phyloP scores from a whole-genome alignment of 53 echinoderm and acorn worm genomes.

The Glandiceps talaboti region DNA sequence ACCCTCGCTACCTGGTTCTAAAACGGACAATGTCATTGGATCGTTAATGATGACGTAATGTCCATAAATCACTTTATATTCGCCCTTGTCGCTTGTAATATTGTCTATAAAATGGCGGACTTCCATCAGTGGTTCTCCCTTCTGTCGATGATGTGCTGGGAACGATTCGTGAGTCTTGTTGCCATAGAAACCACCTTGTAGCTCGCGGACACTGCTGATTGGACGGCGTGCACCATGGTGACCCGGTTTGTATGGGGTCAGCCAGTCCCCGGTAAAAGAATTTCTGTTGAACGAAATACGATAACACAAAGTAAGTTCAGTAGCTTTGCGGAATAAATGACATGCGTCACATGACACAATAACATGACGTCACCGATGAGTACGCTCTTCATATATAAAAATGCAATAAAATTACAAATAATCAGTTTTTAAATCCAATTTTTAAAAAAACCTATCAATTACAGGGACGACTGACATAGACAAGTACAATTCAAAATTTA shows the following conservation, averaged over 20 bases:
- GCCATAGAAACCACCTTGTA: constrained; percentile 59
- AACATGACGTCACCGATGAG: too few relatives aligned
- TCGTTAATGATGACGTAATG: constrained; percentile 56
- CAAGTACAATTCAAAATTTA: too few relatives aligned
- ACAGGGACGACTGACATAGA: too few relatives aligned
- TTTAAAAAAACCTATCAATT: too few relatives aligned
- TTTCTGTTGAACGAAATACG: too few relatives aligned
- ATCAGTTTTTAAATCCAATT: too few relatives aligned
- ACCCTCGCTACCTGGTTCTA: constrained; percentile 48
- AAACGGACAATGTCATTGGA: constrained; percentile 52
- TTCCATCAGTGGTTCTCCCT: constrained; percentile 32
- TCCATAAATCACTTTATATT: constrained; percentile 29
- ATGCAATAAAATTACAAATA: too few relatives aligned
- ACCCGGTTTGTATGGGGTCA: constrained; percentile 45
- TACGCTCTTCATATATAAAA: too few relatives aligned
- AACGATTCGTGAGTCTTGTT: constrained; percentile 60
- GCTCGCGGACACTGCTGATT: constrained; percentile 52
- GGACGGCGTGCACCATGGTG: constrained; percentile 45
- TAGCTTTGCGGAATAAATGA: too few relatives aligned
- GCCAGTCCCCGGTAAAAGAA: too few relatives aligned
- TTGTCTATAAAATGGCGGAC: constrained; percentile 46
- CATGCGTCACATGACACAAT: too few relatives aligned
- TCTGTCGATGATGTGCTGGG: constrained; percentile 27
- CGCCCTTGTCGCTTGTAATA: constrained; percentile 11
- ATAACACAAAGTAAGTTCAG: too few relatives aligned